These are phyloP conservation scores for Cygnus atratus DNA, from an alignment of 2,113 vertebrate species.

Conservation along the genomic window DNA sequence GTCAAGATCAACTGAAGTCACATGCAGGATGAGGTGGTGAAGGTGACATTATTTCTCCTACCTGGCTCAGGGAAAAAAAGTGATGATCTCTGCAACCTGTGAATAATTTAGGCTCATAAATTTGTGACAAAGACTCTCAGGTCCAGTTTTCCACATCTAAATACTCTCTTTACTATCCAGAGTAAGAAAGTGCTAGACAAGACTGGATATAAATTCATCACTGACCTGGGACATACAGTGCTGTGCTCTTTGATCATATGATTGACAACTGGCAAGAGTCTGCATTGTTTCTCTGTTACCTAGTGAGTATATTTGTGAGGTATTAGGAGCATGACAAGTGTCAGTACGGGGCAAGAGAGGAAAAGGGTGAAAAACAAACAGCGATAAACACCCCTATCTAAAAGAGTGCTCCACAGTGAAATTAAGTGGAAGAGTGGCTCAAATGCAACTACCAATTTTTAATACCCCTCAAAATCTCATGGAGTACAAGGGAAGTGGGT, in stretches of 20 bases:
- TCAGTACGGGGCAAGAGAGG: not conserved
- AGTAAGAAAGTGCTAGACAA: not conserved
- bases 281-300: constrained; percentile 68
- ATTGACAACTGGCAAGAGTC: constrained; percentile 46
- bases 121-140: not conserved
- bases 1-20: constrained; percentile 44
- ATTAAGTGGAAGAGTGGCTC: not conserved
- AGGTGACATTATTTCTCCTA: constrained; percentile 62
- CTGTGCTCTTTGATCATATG: constrained; percentile 30
- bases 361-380: not conserved
- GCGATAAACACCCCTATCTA: not conserved
- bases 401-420: not conserved
- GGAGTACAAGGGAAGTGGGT: not conserved
- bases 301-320: constrained; percentile 60
- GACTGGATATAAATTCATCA: not conserved
- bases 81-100: not conserved
- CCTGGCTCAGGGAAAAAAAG: not conserved
- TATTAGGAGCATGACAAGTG: not conserved
- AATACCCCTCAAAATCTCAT: not conserved
- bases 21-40: constrained; percentile 5
- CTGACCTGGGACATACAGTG: not conserved
- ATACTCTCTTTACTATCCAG: not conserved
- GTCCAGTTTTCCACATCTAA: not conserved
- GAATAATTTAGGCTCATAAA: not conserved
- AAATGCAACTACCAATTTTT: not conserved